phyloP scores from a whole-genome alignment of 2,113 vertebrate species.

The Neodon shergylaensis region DNA sequence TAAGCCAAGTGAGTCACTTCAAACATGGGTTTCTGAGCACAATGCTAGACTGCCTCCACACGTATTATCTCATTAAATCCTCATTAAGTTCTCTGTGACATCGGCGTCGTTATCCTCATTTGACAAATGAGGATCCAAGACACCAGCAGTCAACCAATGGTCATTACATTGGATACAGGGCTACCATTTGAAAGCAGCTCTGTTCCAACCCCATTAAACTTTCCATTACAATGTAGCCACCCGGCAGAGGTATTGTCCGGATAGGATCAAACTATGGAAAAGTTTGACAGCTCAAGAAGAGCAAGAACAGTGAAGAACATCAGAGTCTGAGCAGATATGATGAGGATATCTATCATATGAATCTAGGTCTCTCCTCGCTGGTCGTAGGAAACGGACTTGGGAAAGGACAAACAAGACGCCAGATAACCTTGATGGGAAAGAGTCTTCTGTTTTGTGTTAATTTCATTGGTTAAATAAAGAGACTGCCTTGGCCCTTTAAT shows the following conservation, averaged over 20 bases:
- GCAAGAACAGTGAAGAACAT: background rate
- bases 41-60: background rate
- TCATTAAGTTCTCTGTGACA: background rate
- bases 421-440: background rate
- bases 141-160: background rate
- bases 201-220: constrained; percentile 6
- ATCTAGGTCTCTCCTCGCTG: background rate
- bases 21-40: constrained; percentile 5
- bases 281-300: background rate
- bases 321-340: background rate
- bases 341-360: background rate
- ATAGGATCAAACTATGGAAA: background rate
- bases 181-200: background rate
- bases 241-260: background rate
- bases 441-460: no score
- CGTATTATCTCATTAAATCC: constrained; percentile 17
- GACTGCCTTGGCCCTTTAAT: no score
- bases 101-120: background rate
- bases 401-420: background rate
- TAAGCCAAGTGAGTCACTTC: constrained; percentile 15
- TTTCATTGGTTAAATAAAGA: no score
- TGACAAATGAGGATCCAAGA: constrained; percentile 1
- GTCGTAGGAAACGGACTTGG: background rate
- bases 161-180: background rate
- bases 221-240: background rate